Base-by-base conservation (phyloP, 1,140 invertebrate genomes). In the Euglossa dilemma region DNA sequence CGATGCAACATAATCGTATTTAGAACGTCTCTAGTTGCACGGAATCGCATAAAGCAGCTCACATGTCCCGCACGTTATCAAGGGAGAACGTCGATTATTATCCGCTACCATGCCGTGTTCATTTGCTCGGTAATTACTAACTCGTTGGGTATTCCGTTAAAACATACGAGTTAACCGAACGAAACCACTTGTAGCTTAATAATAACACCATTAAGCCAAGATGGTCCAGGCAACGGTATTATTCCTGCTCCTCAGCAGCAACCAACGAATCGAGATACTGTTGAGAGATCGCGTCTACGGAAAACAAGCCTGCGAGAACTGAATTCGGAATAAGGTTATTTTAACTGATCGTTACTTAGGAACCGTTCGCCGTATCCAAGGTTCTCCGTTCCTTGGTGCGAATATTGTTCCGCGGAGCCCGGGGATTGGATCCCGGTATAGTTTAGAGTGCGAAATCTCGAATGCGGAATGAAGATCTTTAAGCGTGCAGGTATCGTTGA, bases 111-210 rank as follows among this genome's bases (percentile, higher is more conserved):
- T 11, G 16, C 52, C 28, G 52, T 36, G 76, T 76, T 76, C 74
- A 76, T 64, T 59, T 64, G 74, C 74, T 76, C 52, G 74, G 64
- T 64, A 81, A 81, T 81, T 81, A 75, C 79, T 66, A 66, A 47
- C 70, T 73, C 79, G 61, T 45, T 74, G 28, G 52, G 23, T 75
- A 66, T 81, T 61, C 71, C 7, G 18, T 36, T 74, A 52, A 71
- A 81, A 72, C 57, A 61, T 50, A 73, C 79, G 47, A 28, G 61
- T 66, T 66, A 64, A 28, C 8, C 25, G 79, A 74, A 81, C 57
- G 61, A 66, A 81, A 73, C 79, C 70, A 63, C 79, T 78, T 69
- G 52, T 71, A 28, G 70, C 59, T 81, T 81, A 63, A 72, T 74
- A 81, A 81, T 66, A 81, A 66, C 61, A 36, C 54, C 36, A 64